Conservation (phyloP, 2,113 vertebrate species). For the Panthera leo region DNA sequence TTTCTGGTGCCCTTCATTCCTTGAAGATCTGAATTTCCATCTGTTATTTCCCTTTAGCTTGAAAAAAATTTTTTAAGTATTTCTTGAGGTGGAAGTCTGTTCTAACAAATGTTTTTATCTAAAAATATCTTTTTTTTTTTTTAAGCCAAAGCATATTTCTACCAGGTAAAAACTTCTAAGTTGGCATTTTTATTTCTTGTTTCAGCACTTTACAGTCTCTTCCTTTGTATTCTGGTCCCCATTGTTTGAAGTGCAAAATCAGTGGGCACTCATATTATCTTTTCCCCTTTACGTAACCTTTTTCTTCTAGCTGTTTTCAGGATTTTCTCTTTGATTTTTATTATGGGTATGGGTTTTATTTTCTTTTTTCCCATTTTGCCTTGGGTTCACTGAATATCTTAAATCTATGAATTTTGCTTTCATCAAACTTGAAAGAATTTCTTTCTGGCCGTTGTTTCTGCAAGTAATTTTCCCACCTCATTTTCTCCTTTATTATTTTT, state of each 20-base stretch:
- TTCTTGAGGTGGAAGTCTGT: not conserved
- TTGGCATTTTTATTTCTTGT: not conserved
- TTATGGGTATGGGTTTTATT: not conserved
- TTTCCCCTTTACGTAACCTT: not conserved
- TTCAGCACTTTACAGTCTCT: not conserved
- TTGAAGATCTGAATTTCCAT: not conserved
- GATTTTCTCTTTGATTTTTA: conserved; percentile 9
- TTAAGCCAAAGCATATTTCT: not conserved
- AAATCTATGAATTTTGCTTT: not conserved
- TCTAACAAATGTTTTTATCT: not conserved
- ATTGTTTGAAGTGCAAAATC: not conserved
- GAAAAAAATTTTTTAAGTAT: not conserved
- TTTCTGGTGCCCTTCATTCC: not conserved
- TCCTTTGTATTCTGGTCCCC: not conserved
- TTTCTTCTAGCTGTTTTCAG: not conserved
- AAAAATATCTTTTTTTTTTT: not conserved
- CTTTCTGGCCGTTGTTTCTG: not conserved
- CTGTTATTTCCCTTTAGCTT: not conserved
- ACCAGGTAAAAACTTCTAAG: not conserved
- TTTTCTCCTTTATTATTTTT: not conserved
- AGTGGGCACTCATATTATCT: not conserved
- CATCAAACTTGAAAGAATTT: not conserved
- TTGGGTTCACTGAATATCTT: not conserved
- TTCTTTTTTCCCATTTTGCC: not conserved
- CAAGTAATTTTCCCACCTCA: not conserved